Percentiles rank a stretch among this genome's conserved stretches.
Conservation (phyloP, 1,140 invertebrate genomes). For the Apocrypta bakeri region DNA sequence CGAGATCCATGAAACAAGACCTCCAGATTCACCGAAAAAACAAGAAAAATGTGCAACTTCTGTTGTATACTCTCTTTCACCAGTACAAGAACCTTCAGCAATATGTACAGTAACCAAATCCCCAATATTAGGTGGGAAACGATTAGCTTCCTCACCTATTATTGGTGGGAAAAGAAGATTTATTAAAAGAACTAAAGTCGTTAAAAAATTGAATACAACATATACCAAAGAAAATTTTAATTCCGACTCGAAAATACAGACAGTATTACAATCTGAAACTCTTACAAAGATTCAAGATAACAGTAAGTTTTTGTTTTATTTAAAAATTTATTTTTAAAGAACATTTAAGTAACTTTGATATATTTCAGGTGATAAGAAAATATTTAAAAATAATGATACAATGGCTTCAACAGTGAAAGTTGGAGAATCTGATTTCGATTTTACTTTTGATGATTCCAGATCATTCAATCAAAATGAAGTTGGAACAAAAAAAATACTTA, state of each 20-base stretch:
- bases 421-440: background rate
- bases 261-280: background rate
- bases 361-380: slow-evolving; percentile 14
- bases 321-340: background rate
- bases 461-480: background rate
- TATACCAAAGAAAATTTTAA: background rate
- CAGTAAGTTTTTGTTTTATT: background rate
- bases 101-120: background rate
- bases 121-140: slow-evolving; percentile 35
- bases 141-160: slow-evolving; percentile 2
- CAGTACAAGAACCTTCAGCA: background rate
- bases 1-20: background rate
- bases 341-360: background rate
- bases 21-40: background rate
- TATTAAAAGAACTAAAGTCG: slow-evolving; percentile 17
- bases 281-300: background rate
- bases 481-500: background rate
- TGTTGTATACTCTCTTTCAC: background rate
- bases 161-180: slow-evolving; percentile 2
- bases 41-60: background rate
- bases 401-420: background rate
- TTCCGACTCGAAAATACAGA: background rate
- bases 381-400: background rate
- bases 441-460: background rate
- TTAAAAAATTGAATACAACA: background rate